phyloP scores from a whole-genome alignment of 2,888 invertebrate species.

The Machimus atricapillus region DNA sequence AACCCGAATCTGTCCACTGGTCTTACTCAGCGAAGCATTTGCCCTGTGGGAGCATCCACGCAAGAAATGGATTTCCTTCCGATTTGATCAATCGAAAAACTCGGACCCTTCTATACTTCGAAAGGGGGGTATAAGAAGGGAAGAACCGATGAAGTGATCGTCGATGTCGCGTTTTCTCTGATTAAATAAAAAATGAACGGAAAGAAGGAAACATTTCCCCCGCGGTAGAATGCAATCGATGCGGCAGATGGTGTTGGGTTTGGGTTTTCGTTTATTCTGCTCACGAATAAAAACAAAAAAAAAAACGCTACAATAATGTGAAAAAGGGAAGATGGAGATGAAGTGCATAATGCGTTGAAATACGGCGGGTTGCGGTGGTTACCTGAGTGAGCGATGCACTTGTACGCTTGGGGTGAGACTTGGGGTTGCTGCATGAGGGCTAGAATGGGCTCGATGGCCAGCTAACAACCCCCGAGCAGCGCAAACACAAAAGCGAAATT shows the following conservation, averaged over 20 bases:
- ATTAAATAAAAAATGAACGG: neutral
- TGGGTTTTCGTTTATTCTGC: slow-evolving; percentile 26
- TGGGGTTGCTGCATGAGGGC: neutral
- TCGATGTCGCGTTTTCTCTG: slow-evolving; percentile 1
- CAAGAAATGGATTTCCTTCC: slow-evolving; percentile 48
- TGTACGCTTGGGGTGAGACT: slow-evolving; percentile 19
- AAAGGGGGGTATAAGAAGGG: neutral
- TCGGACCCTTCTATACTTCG: neutral
- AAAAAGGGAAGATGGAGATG: slow-evolving; percentile 1
- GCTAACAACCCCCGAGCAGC: neutral
- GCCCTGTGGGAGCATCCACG: slow-evolving; percentile 42
- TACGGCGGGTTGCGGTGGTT: neutral
- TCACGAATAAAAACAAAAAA: neutral
- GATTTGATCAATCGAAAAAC: slow-evolving; percentile 32
- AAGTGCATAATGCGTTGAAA: neutral
- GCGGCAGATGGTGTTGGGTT: slow-evolving; percentile 36
- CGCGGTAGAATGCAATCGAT: slow-evolving; percentile 10
- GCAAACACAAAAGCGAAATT: neutral
- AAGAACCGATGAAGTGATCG: neutral
- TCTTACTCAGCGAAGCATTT: neutral
- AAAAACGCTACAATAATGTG: neutral
- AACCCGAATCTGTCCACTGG: slow-evolving; percentile 18
- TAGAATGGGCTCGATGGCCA: neutral
- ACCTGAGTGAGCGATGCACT: slow-evolving; percentile 26
- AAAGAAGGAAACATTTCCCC: slow-evolving; percentile 12